Conservation (phyloP, 2,888 invertebrate genomes). For the Catocala fraxini region DNA sequence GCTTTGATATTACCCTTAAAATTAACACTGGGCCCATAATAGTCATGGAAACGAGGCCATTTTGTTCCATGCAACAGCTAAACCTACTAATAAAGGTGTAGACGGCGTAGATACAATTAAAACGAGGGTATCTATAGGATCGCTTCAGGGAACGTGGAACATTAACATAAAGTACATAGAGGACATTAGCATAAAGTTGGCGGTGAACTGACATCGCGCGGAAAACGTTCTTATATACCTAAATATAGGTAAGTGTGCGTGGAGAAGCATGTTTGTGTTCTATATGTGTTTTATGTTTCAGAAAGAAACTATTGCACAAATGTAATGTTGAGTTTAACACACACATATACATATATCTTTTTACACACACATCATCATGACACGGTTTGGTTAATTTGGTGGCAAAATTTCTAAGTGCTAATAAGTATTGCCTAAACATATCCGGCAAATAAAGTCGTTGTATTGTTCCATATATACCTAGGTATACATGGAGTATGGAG, state of each 20-base stretch:
- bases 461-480: no score
- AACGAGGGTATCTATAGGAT: conserved; percentile 1
- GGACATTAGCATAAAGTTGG: conserved; percentile 44
- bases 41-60: conserved; percentile 2
- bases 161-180: conserved; percentile 43
- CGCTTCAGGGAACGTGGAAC: conserved; percentile 6
- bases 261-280: no score
- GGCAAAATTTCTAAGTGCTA: no score
- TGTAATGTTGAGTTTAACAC: no score
- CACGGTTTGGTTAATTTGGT: no score
- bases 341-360: no score
- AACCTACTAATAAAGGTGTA: not conserved
- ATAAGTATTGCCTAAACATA: no score
- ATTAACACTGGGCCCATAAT: conserved; percentile 4
- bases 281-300: no score
- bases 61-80: not conserved
- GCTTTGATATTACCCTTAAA: conserved; percentile 7
- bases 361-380: no score
- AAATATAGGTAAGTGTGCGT: not conserved
- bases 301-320: no score
- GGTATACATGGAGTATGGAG: no score
- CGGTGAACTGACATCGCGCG: conserved; percentile 20
- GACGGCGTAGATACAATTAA: conserved; percentile 1
- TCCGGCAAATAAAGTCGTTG: no score
- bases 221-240: conserved; percentile 1